phyloP scores from a whole-genome alignment of 2,113 vertebrate genomes.

The Manacus vitellinus region DNA sequence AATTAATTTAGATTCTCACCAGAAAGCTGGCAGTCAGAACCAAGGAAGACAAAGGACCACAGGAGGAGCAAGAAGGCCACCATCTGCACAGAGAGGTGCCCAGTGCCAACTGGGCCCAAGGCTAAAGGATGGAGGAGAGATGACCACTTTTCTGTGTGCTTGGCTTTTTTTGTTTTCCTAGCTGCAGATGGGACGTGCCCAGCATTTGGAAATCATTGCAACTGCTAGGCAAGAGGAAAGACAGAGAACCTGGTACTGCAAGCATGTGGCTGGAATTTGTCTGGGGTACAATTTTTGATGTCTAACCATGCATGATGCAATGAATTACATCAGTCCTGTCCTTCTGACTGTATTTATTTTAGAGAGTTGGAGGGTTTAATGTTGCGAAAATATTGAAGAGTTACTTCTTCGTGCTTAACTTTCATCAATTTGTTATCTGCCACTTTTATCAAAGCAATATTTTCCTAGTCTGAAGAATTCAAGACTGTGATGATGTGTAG shows the following conservation, averaged over 20 bases:
- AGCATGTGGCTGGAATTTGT: neutral
- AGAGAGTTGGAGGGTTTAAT: neutral
- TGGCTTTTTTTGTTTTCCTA: slow-evolving; percentile 21
- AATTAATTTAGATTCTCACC: slow-evolving; percentile 69
- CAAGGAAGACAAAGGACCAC: slow-evolving; percentile 53
- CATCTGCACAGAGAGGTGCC: slow-evolving; percentile 63
- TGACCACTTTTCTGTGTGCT: neutral
- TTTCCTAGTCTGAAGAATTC: neutral
- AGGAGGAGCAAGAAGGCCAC: slow-evolving; percentile 64
- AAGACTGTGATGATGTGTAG: neutral
- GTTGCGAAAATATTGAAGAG: neutral
- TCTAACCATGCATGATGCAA: neutral
- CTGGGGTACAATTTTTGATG: neutral
- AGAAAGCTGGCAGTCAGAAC: slow-evolving; percentile 54
- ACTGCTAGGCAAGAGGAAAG: slow-evolving; percentile 38
- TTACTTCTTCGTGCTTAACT: slow-evolving; percentile 10
- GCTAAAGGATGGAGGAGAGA: neutral
- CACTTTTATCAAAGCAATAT: slow-evolving; percentile 29
- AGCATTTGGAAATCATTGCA: slow-evolving; percentile 23
- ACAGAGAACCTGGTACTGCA: slow-evolving; percentile 6
- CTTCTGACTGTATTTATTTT: neutral
- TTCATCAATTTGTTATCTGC: neutral
- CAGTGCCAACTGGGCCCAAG: slow-evolving; percentile 56
- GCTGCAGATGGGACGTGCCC: neutral
- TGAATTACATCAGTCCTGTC: neutral